Percentiles rank a stretch among this genome's conserved stretches.
These are phyloP conservation scores for Gallinago paraguaiae DNA, from an alignment of 2,113 vertebrate species.

Conservation along the genomic window DNA sequence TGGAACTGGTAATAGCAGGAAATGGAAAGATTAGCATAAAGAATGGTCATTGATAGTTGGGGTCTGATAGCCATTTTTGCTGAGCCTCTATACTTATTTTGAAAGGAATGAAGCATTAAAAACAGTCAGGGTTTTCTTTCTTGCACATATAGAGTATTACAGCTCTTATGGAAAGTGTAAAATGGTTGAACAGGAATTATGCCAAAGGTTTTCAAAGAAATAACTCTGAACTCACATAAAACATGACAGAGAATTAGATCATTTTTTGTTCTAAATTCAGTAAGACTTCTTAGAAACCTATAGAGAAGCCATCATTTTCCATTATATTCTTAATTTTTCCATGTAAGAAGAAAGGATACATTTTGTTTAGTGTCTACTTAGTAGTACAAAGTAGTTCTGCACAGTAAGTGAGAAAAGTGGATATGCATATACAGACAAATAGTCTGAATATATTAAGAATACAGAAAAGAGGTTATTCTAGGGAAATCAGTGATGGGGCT, in stretches of 20 bases:
- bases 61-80: slow-evolving; percentile 34
- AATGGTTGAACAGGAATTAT: slow-evolving; percentile 33
- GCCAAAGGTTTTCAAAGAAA: slow-evolving; percentile 41
- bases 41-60: slow-evolving; percentile 61
- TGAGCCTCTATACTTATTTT: slow-evolving; percentile 30
- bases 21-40: slow-evolving; percentile 61
- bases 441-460: not conserved
- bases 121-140: not conserved
- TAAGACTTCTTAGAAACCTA: not conserved
- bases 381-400: not conserved
- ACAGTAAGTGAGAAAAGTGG: not conserved
- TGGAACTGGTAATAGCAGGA: slow-evolving; percentile 51
- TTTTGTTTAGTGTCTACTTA: not conserved
- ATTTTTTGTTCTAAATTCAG: slow-evolving; percentile 4
- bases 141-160: not conserved
- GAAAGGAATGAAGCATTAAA: slow-evolving; percentile 13
- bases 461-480: not conserved
- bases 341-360: not conserved
- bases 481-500: not conserved
- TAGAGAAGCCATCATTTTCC: not conserved
- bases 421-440: not conserved
- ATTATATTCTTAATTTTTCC: not conserved
- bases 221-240: not conserved
- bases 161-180: slow-evolving; percentile 27
- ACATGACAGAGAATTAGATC: not conserved